Percentiles rank a stretch among this genome's conserved stretches.
Conservation (phyloP, 1,140 invertebrate species). For the Caenorhabditis brenneri region DNA sequence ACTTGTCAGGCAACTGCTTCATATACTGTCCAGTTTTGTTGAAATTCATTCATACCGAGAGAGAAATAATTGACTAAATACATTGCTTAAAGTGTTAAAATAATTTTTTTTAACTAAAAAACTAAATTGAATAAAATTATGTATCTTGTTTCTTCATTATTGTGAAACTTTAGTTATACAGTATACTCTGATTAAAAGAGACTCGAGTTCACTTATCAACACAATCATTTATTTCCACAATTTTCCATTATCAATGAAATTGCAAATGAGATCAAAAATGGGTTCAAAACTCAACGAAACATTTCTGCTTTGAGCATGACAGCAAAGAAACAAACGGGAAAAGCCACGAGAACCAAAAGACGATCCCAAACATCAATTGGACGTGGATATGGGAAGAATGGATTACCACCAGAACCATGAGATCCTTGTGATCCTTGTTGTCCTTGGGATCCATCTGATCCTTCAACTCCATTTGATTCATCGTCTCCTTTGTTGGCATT, state of each 20-base stretch:
- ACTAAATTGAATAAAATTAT: too few species aligned
- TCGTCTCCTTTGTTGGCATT: background rate
- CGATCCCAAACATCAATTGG: conserved; percentile 22
- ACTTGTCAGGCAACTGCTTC: background rate
- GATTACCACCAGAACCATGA: background rate
- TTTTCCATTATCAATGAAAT: conserved; percentile 25
- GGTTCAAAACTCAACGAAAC: conserved; percentile 30
- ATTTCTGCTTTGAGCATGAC: conserved; percentile 30
- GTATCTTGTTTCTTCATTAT: background rate
- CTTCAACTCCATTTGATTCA: background rate
- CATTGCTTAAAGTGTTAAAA: too few species aligned
- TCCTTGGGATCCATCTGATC: too few species aligned
- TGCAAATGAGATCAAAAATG: background rate
- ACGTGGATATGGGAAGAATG: background rate
- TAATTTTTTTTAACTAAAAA: too few species aligned
- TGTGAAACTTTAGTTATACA: background rate
- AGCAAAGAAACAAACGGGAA: conserved; percentile 24
- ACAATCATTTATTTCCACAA: background rate
- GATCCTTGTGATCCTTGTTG: background rate
- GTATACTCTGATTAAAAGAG: background rate
- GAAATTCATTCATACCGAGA: too few species aligned
- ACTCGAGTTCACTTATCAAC: background rate
- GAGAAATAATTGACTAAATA: too few species aligned
- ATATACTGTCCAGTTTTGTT: conserved; percentile 10
- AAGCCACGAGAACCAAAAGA: background rate